phyloP scores from a whole-genome alignment of 1,140 invertebrate species.

The Drosophila pallidifrons region DNA sequence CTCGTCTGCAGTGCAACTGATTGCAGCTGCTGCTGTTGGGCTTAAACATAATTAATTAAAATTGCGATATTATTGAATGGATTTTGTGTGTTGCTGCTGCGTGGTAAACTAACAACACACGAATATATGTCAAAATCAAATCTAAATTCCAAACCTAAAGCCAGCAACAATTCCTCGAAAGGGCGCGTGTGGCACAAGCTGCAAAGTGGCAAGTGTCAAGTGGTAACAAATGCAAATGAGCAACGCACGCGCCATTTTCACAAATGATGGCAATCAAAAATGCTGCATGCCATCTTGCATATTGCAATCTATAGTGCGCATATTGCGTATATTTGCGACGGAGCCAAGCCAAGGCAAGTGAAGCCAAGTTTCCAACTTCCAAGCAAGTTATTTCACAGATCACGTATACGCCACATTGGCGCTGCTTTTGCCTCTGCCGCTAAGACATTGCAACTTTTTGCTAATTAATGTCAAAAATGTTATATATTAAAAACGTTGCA shows the following conservation, averaged over 20 bases:
- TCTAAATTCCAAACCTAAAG: slow-evolving; percentile 4
- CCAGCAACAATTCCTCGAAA: slow-evolving; percentile 24
- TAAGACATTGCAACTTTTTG: slow-evolving; percentile 51
- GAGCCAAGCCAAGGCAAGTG: not conserved
- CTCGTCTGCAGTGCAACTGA: not conserved
- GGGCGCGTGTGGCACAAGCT: not conserved
- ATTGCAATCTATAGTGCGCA: slow-evolving; percentile 29
- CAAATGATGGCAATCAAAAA: slow-evolving; percentile 68
- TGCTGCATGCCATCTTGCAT: slow-evolving; percentile 25
- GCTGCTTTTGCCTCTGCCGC: not conserved
- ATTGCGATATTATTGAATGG: slow-evolving; percentile 34
- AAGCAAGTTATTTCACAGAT: slow-evolving; percentile 51
- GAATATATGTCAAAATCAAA: slow-evolving; percentile 17
- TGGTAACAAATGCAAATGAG: slow-evolving; percentile 37
- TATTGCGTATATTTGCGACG: slow-evolving; percentile 1
- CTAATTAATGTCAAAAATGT: slow-evolving; percentile 76
- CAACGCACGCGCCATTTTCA: slow-evolving; percentile 63
- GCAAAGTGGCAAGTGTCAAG: not conserved
- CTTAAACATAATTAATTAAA: slow-evolving; percentile 59
- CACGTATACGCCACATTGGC: slow-evolving; percentile 58
- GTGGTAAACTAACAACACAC: not conserved
- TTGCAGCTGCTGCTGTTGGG: slow-evolving; percentile 23
- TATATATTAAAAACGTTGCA: slow-evolving; percentile 40
- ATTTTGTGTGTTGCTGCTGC: not conserved
- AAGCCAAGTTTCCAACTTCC: not conserved